Evolutionary conservation across 1,140 invertebrate genomes (phyloP).

Genomic region (Trichonephila inaurata): DNA sequence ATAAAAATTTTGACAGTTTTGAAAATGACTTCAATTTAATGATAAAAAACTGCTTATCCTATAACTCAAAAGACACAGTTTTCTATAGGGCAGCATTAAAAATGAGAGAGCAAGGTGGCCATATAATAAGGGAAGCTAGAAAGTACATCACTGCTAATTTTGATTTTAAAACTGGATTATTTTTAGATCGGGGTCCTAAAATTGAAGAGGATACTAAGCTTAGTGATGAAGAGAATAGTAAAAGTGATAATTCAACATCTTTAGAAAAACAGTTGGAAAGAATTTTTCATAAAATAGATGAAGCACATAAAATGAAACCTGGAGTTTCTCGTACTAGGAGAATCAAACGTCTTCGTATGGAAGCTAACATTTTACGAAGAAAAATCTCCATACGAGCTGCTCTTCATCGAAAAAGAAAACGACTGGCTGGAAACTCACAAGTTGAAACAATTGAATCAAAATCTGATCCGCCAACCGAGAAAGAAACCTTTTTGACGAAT

Average conservation of each 20-base stretch:
- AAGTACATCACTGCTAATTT: slow-evolving; percentile 57
- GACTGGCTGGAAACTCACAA: not conserved
- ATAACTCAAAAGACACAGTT: slow-evolving; percentile 95
- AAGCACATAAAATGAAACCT: slow-evolving; percentile 70
- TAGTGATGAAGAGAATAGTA: not conserved
- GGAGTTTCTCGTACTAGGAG: slow-evolving; percentile 74
- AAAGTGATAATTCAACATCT: slow-evolving; percentile 77
- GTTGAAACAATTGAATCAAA: not conserved
- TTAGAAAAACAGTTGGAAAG: slow-evolving; percentile 81
- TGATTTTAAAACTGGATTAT: slow-evolving; percentile 73
- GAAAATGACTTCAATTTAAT: slow-evolving; percentile 95
- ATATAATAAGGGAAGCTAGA: slow-evolving; percentile 62
- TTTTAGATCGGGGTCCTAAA: slow-evolving; percentile 17
- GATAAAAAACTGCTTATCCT: slow-evolving; percentile 96
- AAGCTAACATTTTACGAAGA: slow-evolving; percentile 59
- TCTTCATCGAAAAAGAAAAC: slow-evolving; percentile 43
- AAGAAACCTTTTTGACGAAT: not conserved
- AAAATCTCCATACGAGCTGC: slow-evolving; percentile 68
- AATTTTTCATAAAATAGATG: slow-evolving; percentile 81
- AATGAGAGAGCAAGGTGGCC: slow-evolving; percentile 89
- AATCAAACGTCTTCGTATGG: slow-evolving; percentile 58
- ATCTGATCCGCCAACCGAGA: not conserved
- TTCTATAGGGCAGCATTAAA: slow-evolving; percentile 91
- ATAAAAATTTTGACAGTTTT: slow-evolving; percentile 89
- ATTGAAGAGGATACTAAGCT: not conserved